Evolutionary conservation across 2,113 vertebrate species (phyloP).

Genomic region (Oenanthe melanoleuca): DNA sequence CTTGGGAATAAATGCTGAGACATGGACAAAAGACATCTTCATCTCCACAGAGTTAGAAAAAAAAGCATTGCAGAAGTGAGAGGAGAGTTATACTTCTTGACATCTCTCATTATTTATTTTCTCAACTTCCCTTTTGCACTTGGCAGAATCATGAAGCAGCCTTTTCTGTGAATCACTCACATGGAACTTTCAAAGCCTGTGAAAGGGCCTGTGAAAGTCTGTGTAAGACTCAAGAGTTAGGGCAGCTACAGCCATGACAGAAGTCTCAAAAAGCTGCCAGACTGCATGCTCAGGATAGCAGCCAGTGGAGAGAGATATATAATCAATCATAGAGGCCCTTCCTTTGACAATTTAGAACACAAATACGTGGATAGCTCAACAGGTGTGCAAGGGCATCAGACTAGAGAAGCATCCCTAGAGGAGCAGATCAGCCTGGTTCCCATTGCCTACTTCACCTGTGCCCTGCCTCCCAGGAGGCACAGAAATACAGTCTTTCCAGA

Average conservation of each 20-base stretch:
- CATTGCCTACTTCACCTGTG: no score
- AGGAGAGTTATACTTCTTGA: not conserved
- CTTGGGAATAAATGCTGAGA: not conserved
- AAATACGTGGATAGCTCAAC: not conserved
- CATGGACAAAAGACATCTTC: not conserved
- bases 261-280: not conserved
- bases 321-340: not conserved
- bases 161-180: not conserved
- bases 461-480: not conserved
- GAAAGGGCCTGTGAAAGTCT: not conserved
- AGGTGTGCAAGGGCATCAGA: not conserved
- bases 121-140: not conserved
- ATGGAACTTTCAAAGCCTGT: not conserved
- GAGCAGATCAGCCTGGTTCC: not conserved
- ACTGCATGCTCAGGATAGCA: not conserved
- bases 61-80: not conserved
- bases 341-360: not conserved
- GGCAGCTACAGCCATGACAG: not conserved
- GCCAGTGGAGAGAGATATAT: not conserved
- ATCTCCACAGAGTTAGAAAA: not conserved
- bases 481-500: not conserved
- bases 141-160: not conserved
- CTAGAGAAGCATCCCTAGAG: not conserved
- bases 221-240: not conserved
- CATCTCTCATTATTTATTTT: not conserved